Evolutionary conservation across 1,140 invertebrate species (phyloP).

Genomic region (Drosophila nigromelanica): DNA sequence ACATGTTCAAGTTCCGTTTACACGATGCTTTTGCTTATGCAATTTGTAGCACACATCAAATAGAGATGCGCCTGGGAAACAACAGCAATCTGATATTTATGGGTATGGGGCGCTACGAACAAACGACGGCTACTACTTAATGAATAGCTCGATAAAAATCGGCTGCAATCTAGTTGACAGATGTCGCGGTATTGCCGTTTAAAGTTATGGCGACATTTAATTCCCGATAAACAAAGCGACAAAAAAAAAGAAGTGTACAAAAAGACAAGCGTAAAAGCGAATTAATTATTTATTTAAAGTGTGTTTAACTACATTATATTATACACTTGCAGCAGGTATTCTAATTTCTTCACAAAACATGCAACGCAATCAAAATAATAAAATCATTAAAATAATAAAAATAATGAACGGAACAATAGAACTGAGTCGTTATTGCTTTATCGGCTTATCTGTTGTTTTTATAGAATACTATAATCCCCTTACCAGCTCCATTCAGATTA

Average conservation of each 20-base stretch:
- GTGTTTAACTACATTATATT: not conserved
- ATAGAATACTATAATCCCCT: too few relatives aligned
- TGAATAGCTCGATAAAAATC: constrained; percentile 37
- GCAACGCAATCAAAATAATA: not conserved
- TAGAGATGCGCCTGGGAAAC: constrained; percentile 2
- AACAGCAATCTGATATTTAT: constrained; percentile 23
- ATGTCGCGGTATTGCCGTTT: constrained; percentile 16
- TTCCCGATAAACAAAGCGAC: constrained; percentile 3
- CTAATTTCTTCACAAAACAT: not conserved
- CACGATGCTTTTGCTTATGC: constrained; percentile 1
- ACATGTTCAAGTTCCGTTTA: constrained; percentile 9
- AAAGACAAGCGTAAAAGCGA: constrained; percentile 8
- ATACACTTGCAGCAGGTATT: constrained; percentile 3
- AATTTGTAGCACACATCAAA: constrained; percentile 5
- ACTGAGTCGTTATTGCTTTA: too few relatives aligned
- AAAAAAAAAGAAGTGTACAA: constrained; percentile 12
- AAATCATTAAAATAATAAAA: not conserved
- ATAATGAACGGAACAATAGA: too few relatives aligned
- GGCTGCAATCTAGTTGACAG: constrained; percentile 22
- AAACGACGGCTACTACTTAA: constrained; percentile 54
- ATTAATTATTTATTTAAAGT: constrained; percentile 24
- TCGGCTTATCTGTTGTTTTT: too few relatives aligned
- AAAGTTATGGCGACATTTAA: constrained; percentile 38
- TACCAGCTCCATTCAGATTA: not conserved
- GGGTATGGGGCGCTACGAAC: constrained; percentile 10